Conservation (phyloP, 2,888 invertebrate species). For the Caenorhabditis wallacei region DNA sequence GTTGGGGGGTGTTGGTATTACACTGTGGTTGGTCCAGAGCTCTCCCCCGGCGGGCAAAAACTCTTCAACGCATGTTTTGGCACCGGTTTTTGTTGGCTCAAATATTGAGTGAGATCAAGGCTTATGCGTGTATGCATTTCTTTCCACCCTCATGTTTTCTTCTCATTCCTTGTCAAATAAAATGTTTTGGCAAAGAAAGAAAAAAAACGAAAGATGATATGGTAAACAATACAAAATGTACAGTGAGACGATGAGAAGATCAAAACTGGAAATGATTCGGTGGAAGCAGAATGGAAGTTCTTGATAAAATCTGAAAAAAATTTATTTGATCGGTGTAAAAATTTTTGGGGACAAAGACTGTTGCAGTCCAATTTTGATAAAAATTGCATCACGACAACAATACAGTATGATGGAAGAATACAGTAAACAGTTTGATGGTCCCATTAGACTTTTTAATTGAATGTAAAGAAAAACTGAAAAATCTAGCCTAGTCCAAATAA, state of each 20-base stretch:
- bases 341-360: no score
- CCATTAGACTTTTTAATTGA: no score
- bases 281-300: no score
- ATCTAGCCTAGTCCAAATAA: no score
- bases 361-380: no score
- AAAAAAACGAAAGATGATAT: slow-evolving; percentile 44
- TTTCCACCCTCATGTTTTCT: slow-evolving; percentile 25
- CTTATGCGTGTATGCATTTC: slow-evolving; percentile 56
- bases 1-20: slow-evolving; percentile 63
- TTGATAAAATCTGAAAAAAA: no score
- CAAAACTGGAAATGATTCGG: slow-evolving; percentile 9
- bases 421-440: no score
- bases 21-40: slow-evolving; percentile 30
- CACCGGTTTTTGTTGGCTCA: slow-evolving; percentile 55
- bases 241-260: background rate
- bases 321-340: no score
- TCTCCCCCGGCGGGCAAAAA: background rate
- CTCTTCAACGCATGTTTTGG: slow-evolving; percentile 54
- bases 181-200: slow-evolving; percentile 26
- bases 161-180: slow-evolving; percentile 17
- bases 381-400: no score
- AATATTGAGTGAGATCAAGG: slow-evolving; percentile 22
- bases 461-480: no score
- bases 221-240: slow-evolving; percentile 38
- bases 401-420: no score